Conservation (phyloP, 30 jellyfish, hydroid and myxozoan genomes). For the Mastigias papua region DNA sequence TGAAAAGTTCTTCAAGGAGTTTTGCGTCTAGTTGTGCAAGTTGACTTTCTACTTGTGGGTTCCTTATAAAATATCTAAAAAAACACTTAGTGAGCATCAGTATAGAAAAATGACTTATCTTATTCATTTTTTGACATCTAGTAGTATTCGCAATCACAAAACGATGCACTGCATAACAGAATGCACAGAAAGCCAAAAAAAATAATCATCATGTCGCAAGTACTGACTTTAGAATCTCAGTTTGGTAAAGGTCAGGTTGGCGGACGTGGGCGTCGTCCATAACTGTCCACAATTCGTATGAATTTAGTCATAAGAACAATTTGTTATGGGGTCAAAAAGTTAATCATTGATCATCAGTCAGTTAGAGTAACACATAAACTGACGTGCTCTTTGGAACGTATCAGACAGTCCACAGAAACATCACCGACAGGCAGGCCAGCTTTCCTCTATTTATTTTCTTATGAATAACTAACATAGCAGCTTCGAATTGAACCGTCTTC, state of each 20-base stretch:
- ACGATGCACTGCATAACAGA: not conserved
- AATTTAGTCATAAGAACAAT: not conserved
- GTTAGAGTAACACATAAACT: not conserved
- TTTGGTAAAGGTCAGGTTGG: not conserved
- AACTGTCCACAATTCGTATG: not conserved
- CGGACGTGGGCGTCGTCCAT: not conserved
- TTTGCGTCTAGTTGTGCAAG: no score
- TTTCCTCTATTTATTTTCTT: no score
- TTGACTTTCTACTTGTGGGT: no score
- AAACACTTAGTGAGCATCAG: no score
- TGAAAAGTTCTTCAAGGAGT: no score
- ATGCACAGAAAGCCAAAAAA: not conserved
- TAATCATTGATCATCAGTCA: slow-evolving; percentile 1
- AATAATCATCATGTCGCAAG: not conserved
- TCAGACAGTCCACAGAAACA: not conserved
- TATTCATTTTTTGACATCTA: no score
- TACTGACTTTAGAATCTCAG: not conserved
- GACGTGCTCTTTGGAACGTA: not conserved
- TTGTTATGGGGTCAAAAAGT: not conserved
- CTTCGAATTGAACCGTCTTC: no score
- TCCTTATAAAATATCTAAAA: no score
- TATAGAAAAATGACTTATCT: no score
- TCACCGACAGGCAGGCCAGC: no score
- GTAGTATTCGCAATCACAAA: no score
- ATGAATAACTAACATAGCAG: no score